Evolutionary conservation across 53 echinoderm and acorn worm species (phyloP).

Genomic region (Holothuria scabra): DNA sequence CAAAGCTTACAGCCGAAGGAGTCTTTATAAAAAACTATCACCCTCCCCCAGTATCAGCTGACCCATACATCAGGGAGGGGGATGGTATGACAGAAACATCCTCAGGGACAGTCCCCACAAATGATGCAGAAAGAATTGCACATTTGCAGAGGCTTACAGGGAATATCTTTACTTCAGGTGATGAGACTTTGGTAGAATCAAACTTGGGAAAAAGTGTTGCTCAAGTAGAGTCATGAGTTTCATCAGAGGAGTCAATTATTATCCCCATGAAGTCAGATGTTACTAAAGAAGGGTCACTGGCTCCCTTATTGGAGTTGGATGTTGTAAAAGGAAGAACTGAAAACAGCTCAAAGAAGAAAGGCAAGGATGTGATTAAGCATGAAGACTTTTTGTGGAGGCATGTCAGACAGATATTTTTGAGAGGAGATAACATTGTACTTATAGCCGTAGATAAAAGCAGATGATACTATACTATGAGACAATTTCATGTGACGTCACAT

Average conservation of each 20-base stretch:
- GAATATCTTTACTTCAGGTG: too few species aligned
- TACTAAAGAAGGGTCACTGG: too few species aligned
- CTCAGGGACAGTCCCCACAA: too few species aligned
- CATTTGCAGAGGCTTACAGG: too few species aligned
- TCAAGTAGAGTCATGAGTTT: too few species aligned
- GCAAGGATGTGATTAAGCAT: slow-evolving; percentile 65
- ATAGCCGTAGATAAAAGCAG: slow-evolving; percentile 71
- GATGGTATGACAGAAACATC: too few species aligned
- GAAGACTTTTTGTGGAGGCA: slow-evolving; percentile 81
- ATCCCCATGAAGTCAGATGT: not conserved
- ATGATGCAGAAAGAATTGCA: too few species aligned
- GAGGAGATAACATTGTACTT: slow-evolving; percentile 89
- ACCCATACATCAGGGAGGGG: not conserved
- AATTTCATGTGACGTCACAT: too few species aligned
- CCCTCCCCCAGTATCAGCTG: not conserved
- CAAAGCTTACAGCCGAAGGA: slow-evolving; percentile 16
- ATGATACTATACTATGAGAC: not conserved
- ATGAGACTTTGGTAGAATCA: too few species aligned
- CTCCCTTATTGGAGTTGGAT: not conserved
- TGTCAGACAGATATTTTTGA: slow-evolving; percentile 85
- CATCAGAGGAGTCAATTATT: too few species aligned
- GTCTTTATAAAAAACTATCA: slow-evolving; percentile 41
- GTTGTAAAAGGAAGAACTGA: not conserved
- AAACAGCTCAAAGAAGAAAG: slow-evolving; percentile 11
- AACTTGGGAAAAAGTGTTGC: too few species aligned